Evolutionary conservation across 2,888 invertebrate genomes (phyloP).

Genomic region (Tinea semifulvella): DNA sequence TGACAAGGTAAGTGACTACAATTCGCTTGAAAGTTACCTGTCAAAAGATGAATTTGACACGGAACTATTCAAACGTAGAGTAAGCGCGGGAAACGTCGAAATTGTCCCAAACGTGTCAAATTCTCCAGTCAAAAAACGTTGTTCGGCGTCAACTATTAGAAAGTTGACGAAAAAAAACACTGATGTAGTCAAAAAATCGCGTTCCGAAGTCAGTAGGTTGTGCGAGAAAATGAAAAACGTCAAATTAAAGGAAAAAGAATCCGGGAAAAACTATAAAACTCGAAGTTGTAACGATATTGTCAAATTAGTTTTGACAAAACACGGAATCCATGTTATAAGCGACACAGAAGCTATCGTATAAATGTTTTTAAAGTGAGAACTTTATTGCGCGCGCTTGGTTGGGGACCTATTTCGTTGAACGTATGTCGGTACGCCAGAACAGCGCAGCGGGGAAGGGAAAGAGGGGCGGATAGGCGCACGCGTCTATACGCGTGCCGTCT

Average conservation of each 20-base stretch:
- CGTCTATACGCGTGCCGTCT: no score
- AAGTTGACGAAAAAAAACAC: slow-evolving; percentile 35
- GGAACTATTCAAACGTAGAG: slow-evolving; percentile 40
- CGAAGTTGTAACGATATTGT: slow-evolving; percentile 69
- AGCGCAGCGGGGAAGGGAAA: no score
- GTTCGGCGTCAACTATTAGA: slow-evolving; percentile 44
- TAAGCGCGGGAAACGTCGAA: slow-evolving; percentile 52
- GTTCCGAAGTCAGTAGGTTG: slow-evolving; percentile 60
- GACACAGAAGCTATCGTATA: slow-evolving; percentile 77
- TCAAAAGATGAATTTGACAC: slow-evolving; percentile 49
- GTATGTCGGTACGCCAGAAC: no score
- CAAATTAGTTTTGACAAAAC: slow-evolving; percentile 77
- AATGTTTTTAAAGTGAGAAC: slow-evolving; percentile 4
- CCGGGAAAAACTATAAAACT: slow-evolving; percentile 43
- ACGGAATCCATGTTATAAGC: slow-evolving; percentile 81
- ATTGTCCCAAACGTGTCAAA: slow-evolving; percentile 20
- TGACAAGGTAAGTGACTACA: slow-evolving; percentile 50
- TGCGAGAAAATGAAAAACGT: slow-evolving; percentile 57
- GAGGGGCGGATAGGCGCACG: no score
- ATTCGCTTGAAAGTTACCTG: slow-evolving; percentile 64
- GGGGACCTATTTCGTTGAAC: no score
- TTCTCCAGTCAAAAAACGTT: slow-evolving; percentile 36
- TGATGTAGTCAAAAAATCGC: slow-evolving; percentile 48
- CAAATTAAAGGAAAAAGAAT: slow-evolving; percentile 42
- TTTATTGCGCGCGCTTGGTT: no score